Evolutionary conservation across 2,113 vertebrate species (phyloP).

Genomic region (Vidua macroura): DNA sequence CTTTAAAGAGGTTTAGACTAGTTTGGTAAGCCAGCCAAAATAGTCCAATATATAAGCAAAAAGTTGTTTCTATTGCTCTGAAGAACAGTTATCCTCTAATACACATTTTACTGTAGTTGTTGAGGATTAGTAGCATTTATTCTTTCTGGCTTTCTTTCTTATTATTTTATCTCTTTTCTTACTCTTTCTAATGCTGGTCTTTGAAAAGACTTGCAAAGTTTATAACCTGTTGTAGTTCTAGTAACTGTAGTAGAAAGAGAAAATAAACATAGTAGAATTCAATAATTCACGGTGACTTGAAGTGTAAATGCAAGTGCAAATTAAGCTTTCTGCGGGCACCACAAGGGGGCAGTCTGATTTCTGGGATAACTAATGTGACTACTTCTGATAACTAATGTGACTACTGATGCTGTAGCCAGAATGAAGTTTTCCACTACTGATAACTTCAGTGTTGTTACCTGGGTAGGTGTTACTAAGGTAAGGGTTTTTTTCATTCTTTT

Average conservation of each 20-base stretch:
- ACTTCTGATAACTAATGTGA: background rate
- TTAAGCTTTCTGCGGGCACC: background rate
- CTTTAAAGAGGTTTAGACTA: background rate
- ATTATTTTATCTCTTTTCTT: background rate
- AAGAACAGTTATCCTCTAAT: background rate
- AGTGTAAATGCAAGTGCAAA: background rate
- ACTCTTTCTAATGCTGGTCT: background rate
- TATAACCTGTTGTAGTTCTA: background rate
- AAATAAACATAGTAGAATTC: background rate
- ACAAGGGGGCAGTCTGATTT: constrained; percentile 40
- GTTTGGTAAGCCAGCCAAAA: background rate
- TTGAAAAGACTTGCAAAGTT: background rate
- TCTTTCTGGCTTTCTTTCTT: background rate
- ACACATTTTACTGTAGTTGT: background rate
- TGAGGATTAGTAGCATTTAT: fast-evolving
- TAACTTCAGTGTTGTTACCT: background rate
- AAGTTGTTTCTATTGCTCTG: background rate
- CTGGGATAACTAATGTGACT: background rate
- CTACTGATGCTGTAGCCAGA: background rate
- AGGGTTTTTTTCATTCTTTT: background rate
- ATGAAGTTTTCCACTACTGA: background rate
- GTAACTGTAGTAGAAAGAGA: background rate
- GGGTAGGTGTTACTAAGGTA: background rate
- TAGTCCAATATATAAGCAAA: background rate
- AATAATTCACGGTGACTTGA: background rate